These are phyloP conservation scores for Cotesia chilonis DNA, from an alignment of 1,140 invertebrate species.

Conservation along the genomic window DNA sequence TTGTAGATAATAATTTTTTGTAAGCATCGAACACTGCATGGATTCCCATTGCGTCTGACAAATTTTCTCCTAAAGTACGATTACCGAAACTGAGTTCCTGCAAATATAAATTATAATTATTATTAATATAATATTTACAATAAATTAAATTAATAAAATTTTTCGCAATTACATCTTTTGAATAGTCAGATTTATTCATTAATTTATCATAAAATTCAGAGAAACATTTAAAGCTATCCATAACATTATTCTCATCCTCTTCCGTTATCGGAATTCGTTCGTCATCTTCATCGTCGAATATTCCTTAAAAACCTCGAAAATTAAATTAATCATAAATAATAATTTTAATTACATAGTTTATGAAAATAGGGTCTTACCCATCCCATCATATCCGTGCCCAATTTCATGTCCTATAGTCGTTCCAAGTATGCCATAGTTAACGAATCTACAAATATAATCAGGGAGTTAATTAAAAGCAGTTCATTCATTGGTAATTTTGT, in stretches of 20 bases:
- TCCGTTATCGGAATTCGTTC: conserved; percentile 65
- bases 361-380: conserved; percentile 60
- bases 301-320: neutral
- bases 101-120: neutral
- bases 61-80: conserved; percentile 80
- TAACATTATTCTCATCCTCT: conserved; percentile 74
- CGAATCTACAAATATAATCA: conserved; percentile 64
- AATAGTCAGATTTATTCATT: neutral
- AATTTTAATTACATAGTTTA: neutral
- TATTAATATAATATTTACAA: neutral
- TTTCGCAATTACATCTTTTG: no score
- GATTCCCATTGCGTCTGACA: conserved; percentile 85
- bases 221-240: conserved; percentile 82
- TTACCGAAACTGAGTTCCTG: conserved; percentile 3
- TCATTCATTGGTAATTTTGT: neutral
- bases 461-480: neutral
- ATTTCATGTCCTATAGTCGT: conserved; percentile 71
- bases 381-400: conserved; percentile 69
- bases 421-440: conserved; percentile 73
- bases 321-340: no score
- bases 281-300: conserved; percentile 69
- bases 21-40: conserved; percentile 78
- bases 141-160: conserved; percentile 3
- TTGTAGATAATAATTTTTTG: conserved; percentile 64
- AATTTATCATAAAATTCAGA: conserved; percentile 81